Evolutionary conservation across 1,140 invertebrate genomes (phyloP).

Genomic region (Drosophila jambulina): DNA sequence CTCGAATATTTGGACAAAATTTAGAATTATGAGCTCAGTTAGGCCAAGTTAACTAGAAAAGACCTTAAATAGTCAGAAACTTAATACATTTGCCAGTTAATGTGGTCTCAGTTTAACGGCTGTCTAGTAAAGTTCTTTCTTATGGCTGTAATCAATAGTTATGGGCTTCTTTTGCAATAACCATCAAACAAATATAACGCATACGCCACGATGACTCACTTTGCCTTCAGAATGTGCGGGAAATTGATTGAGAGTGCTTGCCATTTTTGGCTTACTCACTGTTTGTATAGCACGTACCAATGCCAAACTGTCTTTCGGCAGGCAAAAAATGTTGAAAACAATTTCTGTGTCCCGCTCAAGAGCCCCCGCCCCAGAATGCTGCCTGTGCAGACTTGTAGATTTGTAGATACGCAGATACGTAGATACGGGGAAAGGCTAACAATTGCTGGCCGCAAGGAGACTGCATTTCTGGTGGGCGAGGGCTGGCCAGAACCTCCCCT

Average conservation of each 20-base stretch:
- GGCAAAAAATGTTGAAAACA: constrained; percentile 14
- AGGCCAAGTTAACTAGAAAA: background rate
- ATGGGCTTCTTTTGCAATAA: constrained; percentile 11
- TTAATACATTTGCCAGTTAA: background rate
- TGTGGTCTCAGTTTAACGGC: background rate
- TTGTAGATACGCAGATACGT: constrained; percentile 4
- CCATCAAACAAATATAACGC: constrained; percentile 12
- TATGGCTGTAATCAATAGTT: constrained; percentile 15
- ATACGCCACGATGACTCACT: constrained; percentile 20
- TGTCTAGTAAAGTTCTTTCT: constrained; percentile 3
- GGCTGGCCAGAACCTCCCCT: constrained; percentile 40
- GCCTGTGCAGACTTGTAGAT: background rate
- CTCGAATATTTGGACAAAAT: background rate
- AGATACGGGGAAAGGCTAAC: constrained; percentile 24
- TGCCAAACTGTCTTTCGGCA: constrained; percentile 43
- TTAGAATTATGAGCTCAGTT: background rate
- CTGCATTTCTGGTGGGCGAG: constrained; percentile 24
- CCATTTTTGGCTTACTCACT: constrained; percentile 26
- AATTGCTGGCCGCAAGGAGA: constrained; percentile 17
- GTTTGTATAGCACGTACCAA: constrained; percentile 30
- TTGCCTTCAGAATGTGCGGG: background rate
- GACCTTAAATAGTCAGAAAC: background rate
- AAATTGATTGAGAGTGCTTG: constrained; percentile 23
- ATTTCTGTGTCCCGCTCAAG: constrained; percentile 24
- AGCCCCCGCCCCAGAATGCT: constrained; percentile 16